Conservation (phyloP, 2,888 invertebrate genomes). For the Dexiosoma caninum region DNA sequence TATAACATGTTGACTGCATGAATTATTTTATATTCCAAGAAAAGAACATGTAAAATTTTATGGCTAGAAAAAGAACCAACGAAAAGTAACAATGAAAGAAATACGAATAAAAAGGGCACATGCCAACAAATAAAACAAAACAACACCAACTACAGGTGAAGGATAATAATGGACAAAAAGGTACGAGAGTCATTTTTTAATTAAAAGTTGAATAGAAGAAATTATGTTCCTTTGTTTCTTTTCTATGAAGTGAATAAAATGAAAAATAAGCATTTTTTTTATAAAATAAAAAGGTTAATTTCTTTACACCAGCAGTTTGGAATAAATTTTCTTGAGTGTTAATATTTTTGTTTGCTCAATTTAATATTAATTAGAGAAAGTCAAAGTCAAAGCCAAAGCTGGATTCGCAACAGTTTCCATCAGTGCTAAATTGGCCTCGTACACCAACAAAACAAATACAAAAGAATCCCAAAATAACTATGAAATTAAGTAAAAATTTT, state of each 20-base stretch:
- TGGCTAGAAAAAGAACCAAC: not conserved
- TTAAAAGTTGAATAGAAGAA: too few species aligned
- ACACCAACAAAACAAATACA: not conserved
- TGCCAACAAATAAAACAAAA: not conserved
- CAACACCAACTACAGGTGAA: constrained; percentile 23
- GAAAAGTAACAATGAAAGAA: constrained; percentile 1
- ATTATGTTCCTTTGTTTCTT: not conserved
- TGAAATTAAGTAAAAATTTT: not conserved
- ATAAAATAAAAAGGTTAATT: too few species aligned
- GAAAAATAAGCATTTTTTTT: too few species aligned
- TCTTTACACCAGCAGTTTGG: too few species aligned
- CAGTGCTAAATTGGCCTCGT: not conserved
- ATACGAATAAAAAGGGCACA: not conserved
- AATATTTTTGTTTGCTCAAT: too few species aligned
- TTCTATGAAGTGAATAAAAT: too few species aligned
- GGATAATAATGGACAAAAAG: not conserved
- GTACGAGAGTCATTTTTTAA: not conserved
- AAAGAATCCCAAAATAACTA: not conserved
- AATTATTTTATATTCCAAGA: not conserved
- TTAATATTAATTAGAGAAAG: too few species aligned
- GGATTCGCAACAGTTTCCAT: too few species aligned
- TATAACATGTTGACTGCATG: not conserved
- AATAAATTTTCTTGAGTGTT: too few species aligned
- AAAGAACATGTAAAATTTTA: not conserved
- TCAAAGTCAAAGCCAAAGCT: too few species aligned